phyloP scores from a whole-genome alignment of 2,113 vertebrate genomes.

The Triplophysa tibetana region DNA sequence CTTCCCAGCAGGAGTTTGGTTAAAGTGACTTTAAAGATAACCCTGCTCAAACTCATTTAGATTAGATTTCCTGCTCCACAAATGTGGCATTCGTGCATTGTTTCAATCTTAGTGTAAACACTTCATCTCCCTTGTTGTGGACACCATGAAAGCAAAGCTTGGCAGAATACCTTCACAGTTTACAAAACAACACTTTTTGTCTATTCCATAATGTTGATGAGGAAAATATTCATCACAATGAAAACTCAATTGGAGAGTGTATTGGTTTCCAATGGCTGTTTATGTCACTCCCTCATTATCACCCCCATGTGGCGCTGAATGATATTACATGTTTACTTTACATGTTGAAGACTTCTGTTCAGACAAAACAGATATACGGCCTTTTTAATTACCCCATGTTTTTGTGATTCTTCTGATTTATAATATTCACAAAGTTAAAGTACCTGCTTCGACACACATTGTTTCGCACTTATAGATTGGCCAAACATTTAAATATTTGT shows the following conservation, averaged over 20 bases:
- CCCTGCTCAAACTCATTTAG: conserved; percentile 12
- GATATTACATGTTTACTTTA: neutral
- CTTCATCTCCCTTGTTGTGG: neutral
- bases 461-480: neutral
- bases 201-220: neutral
- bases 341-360: neutral
- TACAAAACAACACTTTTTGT: neutral
- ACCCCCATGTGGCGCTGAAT: conserved; percentile 12
- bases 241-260: neutral
- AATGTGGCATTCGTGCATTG: conserved; percentile 2
- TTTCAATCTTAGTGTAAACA: neutral
- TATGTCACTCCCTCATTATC: conserved; percentile 21
- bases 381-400: neutral
- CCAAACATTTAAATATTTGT: neutral
- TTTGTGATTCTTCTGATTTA: neutral
- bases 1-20: neutral
- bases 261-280: neutral
- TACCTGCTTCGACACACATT: neutral
- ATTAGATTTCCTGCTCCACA: conserved; percentile 16
- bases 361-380: neutral
- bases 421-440: neutral
- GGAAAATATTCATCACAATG: neutral
- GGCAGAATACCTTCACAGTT: neutral
- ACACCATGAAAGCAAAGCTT: neutral
- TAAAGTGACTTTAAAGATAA: conserved; percentile 29